phyloP scores from a whole-genome alignment of 2,888 invertebrate species.

The Limenitis camilla region DNA sequence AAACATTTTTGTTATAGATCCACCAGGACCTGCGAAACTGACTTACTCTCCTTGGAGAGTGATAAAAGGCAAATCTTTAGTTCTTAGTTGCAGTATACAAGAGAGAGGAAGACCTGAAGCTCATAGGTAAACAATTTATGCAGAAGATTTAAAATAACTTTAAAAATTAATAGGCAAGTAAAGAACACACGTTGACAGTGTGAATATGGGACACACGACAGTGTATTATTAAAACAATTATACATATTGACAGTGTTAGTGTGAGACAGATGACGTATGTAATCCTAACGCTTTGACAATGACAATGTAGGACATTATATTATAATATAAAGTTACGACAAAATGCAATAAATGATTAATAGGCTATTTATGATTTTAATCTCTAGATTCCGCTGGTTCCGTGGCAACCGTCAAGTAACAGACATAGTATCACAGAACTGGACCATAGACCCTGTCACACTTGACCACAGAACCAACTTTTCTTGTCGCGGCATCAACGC shows the following conservation, averaged over 20 bases:
- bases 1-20: slow-evolving; percentile 71
- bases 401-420: slow-evolving; percentile 82
- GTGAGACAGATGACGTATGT: too few relatives aligned
- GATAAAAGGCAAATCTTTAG: slow-evolving; percentile 86
- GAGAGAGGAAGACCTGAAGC: slow-evolving; percentile 88
- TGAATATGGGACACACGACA: too few relatives aligned
- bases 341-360: too few relatives aligned
- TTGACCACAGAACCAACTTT: slow-evolving; percentile 91
- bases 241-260: too few relatives aligned
- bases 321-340: too few relatives aligned
- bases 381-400: slow-evolving; percentile 82
- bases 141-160: too few relatives aligned
- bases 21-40: slow-evolving; percentile 87
- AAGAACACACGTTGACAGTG: too few relatives aligned
- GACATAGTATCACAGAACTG: slow-evolving; percentile 85
- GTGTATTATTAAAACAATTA: too few relatives aligned
- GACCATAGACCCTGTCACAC: slow-evolving; percentile 87
- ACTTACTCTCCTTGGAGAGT: slow-evolving; percentile 83
- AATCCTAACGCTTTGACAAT: too few relatives aligned
- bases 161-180: not conserved
- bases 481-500: slow-evolving; percentile 90
- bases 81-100: slow-evolving; percentile 87
- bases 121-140: slow-evolving; percentile 62
- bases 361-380: too few relatives aligned
- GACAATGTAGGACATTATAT: too few relatives aligned